Conservation (phyloP, 2,113 vertebrate species). For the Melanerpes formicivorus region DNA sequence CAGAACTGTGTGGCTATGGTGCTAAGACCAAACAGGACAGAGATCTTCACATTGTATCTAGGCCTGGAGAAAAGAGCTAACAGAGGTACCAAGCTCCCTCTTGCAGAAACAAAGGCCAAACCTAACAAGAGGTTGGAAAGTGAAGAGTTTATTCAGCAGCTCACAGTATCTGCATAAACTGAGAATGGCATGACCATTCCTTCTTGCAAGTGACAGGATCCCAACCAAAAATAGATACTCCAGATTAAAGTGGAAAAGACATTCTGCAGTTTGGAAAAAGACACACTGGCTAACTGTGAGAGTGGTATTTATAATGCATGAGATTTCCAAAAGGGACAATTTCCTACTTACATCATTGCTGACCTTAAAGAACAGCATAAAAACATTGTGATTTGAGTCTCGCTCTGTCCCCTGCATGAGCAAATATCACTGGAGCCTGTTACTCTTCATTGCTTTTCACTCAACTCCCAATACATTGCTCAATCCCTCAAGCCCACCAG, state of each 20-base stretch:
- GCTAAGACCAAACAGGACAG: not conserved
- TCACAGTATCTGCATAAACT: not conserved
- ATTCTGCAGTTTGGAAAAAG: not conserved
- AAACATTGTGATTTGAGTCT: not conserved
- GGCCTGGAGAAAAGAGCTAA: not conserved
- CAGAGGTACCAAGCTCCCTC: not conserved
- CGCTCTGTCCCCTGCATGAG: not conserved
- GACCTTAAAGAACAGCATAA: not conserved
- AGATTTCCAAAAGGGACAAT: not conserved
- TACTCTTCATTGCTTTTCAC: not conserved
- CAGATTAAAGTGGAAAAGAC: not conserved
- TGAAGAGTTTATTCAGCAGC: not conserved
- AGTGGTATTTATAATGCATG: not conserved
- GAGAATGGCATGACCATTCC: not conserved
- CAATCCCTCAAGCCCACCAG: not conserved
- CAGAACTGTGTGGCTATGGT: not conserved
- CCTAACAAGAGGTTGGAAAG: not conserved
- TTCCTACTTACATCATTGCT: not conserved
- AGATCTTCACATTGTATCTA: not conserved
- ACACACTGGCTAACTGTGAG: not conserved
- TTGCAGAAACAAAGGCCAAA: not conserved
- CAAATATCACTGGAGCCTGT: not conserved
- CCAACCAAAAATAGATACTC: not conserved
- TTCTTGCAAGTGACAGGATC: not conserved
- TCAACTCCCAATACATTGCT: not conserved